These are phyloP conservation scores for Trichosurus vulpecula DNA, from an alignment of 2,797 vertebrate genomes.

Conservation along the genomic window DNA sequence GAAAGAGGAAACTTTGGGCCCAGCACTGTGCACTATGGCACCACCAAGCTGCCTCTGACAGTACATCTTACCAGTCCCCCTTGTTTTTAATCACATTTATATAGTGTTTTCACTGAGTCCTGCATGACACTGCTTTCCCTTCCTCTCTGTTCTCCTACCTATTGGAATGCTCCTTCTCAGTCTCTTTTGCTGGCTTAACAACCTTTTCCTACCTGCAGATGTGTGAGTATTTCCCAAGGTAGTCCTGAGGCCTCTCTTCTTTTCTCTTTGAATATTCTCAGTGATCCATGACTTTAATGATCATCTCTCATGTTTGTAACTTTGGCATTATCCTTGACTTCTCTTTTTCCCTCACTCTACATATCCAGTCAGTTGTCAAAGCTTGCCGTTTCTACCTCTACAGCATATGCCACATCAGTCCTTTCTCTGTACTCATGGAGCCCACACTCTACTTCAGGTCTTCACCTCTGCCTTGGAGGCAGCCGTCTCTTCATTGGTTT, in stretches of 20 bases:
- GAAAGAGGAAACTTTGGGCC: too few species aligned
- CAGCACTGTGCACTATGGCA: too few species aligned
- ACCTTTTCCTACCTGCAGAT: neutral
- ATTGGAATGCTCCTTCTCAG: too few species aligned
- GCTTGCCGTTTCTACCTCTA: neutral
- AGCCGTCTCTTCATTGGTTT: neutral
- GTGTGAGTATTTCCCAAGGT: too few species aligned
- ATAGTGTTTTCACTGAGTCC: neutral
- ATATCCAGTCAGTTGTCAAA: neutral
- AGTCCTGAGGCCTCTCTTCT: neutral
- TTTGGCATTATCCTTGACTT: neutral
- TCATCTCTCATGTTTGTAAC: neutral
- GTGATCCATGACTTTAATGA: neutral
- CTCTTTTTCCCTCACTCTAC: neutral
- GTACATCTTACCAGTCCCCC: neutral
- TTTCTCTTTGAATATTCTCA: neutral
- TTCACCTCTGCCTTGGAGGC: neutral
- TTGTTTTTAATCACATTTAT: neutral
- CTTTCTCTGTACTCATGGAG: neutral
- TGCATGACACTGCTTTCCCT: neutral
- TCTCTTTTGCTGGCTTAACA: neutral
- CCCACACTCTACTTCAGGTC: neutral
- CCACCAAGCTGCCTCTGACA: too few species aligned
- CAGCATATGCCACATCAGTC: neutral
- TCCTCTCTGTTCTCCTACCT: neutral